Evolutionary conservation across 2,797 vertebrate genomes (phyloP), one percentile per base, ranked within the genome.

Genomic region (Bradypus variegatus): DNA sequence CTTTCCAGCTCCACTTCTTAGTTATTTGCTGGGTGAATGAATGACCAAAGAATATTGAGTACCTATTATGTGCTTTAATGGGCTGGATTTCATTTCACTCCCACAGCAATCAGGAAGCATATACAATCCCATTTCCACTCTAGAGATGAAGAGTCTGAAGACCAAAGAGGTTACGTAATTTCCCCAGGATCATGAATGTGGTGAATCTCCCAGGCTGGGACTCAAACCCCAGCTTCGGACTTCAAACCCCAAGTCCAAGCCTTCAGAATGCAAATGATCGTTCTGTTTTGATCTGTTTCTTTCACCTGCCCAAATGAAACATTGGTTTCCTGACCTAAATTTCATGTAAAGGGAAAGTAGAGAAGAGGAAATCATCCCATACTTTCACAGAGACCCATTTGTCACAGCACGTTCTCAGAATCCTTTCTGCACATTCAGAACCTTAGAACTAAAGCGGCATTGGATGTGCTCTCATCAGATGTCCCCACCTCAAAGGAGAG

Each of bases 251-350:
- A 94, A 73, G 25, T 6, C 45, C 14, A 7, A 77, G 69, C 15
- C 84, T 87, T 69, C 45, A 73, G 90, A 82, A 86, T 55, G 69
- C 50, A 88, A 76, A 76, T 48, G 58, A 79, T 23, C 77, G 81
- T 78, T 77, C 41, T 6, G 2, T 83, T 83, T 79, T 60, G 15
- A 36, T 78, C 73, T 72, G 77, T 75, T 88, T 87, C 73, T 53
- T 93, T 86, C 55, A 84, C 9, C 19, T 82, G 82, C 31, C 41
- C 77, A 70, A 36, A 92, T 86, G 72, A 88, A 84, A 90, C 72
- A 80, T 36, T 83, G 3, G 8, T 81, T 89, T 95, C 77, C 73
- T 75, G 72, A 91, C 50, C 23, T 60, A 70, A 77, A 41, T 80
- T 92, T 86, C 82, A 72, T 33, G 6, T 89, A 78, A 60, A 2